Conservation (phyloP, 2,888 invertebrate species). For the Brachyptera risi region DNA sequence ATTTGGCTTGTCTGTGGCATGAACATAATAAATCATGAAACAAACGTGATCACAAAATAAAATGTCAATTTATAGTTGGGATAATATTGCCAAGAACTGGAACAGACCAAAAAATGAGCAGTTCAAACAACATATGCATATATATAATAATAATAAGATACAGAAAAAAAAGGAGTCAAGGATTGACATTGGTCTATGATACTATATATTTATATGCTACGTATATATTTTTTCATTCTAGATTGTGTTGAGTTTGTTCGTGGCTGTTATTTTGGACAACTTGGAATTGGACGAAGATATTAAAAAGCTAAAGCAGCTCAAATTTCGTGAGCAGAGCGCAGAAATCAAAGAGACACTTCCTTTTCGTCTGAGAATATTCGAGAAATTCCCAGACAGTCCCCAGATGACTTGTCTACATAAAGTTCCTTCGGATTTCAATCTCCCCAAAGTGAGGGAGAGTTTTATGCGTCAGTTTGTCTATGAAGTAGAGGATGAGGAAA, state of each 20-base stretch:
- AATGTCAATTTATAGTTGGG: too few relatives aligned
- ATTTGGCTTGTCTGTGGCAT: too few relatives aligned
- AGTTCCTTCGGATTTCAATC: constrained; percentile 86
- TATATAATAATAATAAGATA: too few relatives aligned
- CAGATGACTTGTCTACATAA: constrained; percentile 95
- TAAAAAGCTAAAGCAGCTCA: constrained; percentile 95
- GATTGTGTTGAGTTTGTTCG: constrained; percentile 99
- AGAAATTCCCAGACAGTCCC: constrained; percentile 97
- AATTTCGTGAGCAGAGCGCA: constrained; percentile 96
- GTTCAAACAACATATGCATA: too few relatives aligned
- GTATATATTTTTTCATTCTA: constrained; percentile 45
- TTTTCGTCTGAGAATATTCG: constrained; percentile 91
- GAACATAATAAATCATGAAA: too few relatives aligned
- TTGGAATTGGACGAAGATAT: constrained; percentile 98
- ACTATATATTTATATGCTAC: too few relatives aligned
- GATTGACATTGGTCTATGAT: too few relatives aligned
- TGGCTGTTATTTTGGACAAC: constrained; percentile 99
- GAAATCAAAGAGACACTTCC: constrained; percentile 97
- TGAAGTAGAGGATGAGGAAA: constrained; percentile 79
- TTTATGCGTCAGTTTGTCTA: constrained; percentile 97
- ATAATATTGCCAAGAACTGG: too few relatives aligned
- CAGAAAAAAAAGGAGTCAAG: too few relatives aligned
- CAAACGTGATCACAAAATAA: too few relatives aligned
- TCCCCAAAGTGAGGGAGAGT: constrained; percentile 93
- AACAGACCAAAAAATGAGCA: too few relatives aligned